A percentile compares a stretch with the other conserved stretches of the same genome.
These are phyloP conservation scores for Erpobdella octoculata DNA, from an alignment of 2,888 invertebrate genomes.

Conservation along the genomic window DNA sequence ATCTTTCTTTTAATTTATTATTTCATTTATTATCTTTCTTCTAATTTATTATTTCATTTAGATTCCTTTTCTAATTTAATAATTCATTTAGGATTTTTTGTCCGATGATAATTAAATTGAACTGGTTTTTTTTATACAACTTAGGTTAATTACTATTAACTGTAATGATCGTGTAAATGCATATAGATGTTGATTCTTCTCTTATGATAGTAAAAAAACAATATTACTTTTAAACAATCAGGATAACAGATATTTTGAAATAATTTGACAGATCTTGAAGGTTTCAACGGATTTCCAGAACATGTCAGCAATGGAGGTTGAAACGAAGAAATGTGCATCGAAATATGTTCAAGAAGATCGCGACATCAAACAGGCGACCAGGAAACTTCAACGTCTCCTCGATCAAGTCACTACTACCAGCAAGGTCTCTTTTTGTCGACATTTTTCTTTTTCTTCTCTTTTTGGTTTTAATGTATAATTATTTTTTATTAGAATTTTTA, in stretches of 20 bases:
- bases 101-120: no score
- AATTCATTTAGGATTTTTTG: no score
- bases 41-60: no score
- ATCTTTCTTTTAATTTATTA: no score
- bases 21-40: no score
- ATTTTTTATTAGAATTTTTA: background rate
- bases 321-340: slow-evolving; percentile 19
- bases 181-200: no score
- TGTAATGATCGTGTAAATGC: no score
- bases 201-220: no score
- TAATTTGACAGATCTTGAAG: slow-evolving; percentile 4
- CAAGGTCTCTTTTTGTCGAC: slow-evolving; percentile 1
- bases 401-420: background rate
- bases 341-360: slow-evolving; percentile 21
- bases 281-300: slow-evolving; percentile 15
- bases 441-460: background rate
- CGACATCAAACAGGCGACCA: background rate
- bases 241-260: background rate
- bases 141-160: no score
- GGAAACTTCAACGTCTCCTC: slow-evolving; percentile 9
- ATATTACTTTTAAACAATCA: no score
- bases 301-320: slow-evolving; percentile 23
- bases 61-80: no score
- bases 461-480: background rate
- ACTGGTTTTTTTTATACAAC: no score